Conservation (phyloP, 2,113 vertebrate genomes). For the Siphamia tubifer region DNA sequence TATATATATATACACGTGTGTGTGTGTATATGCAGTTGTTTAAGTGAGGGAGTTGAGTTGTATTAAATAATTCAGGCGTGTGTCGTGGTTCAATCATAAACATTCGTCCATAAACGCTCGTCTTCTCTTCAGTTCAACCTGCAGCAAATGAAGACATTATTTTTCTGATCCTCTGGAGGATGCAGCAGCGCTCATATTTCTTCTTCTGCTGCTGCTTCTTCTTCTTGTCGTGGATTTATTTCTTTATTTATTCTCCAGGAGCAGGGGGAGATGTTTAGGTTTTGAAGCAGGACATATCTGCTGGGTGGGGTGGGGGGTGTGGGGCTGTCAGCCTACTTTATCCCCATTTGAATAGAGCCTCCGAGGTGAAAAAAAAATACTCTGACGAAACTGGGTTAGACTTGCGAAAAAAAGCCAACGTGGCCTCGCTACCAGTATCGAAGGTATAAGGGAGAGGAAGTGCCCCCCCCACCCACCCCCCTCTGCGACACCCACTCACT, state of each 20-base stretch:
- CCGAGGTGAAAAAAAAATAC: slow-evolving; percentile 72
- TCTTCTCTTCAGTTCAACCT: too few relatives aligned
- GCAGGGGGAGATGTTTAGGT: slow-evolving; percentile 65
- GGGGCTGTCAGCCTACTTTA: slow-evolving; percentile 73
- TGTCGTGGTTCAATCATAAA: slow-evolving; percentile 82
- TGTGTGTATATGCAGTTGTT: too few relatives aligned
- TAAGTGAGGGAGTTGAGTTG: too few relatives aligned
- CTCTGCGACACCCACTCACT: neutral
- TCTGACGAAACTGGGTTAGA: slow-evolving; percentile 70
- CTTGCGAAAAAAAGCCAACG: slow-evolving; percentile 22
- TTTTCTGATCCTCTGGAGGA: slow-evolving; percentile 79
- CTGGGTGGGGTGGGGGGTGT: slow-evolving; percentile 40
- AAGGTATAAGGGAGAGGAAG: neutral
- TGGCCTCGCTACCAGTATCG: neutral
- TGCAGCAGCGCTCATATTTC: slow-evolving; percentile 67
- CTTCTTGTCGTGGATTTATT: slow-evolving; percentile 65
- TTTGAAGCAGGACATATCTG: slow-evolving; percentile 72
- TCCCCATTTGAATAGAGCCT: slow-evolving; percentile 74
- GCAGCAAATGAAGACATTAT: slow-evolving; percentile 82
- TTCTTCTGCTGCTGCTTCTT: slow-evolving; percentile 62
- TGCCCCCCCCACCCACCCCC: neutral
- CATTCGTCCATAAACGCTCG: slow-evolving; percentile 83
- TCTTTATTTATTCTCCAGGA: slow-evolving; percentile 76
- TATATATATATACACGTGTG: too few relatives aligned
- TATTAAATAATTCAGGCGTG: slow-evolving; percentile 83